These are phyloP conservation scores for Thamnophis elegans DNA, from an alignment of 2,797 vertebrate species.

Conservation along the genomic window DNA sequence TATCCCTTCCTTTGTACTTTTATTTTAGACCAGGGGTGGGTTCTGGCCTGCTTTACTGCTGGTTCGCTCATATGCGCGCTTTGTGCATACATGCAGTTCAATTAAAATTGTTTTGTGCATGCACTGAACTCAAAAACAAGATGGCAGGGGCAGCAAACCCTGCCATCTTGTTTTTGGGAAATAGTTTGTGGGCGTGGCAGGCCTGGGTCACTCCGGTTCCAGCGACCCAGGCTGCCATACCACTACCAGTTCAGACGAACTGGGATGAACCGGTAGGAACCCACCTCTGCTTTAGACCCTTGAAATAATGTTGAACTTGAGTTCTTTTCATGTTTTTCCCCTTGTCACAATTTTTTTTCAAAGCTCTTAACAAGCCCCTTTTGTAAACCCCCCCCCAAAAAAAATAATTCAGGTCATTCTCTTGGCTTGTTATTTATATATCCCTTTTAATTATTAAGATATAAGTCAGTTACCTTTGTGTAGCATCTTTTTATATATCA, in stretches of 20 bases:
- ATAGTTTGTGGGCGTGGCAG: too few species aligned
- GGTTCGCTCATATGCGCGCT: too few species aligned
- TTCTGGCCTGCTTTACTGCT: too few species aligned
- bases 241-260: too few species aligned
- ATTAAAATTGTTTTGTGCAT: too few species aligned
- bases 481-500: background rate
- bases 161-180: too few species aligned
- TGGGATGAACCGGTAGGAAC: too few species aligned
- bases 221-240: too few species aligned
- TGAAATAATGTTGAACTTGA: background rate
- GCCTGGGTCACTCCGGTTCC: too few species aligned
- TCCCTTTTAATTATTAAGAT: background rate
- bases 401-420: background rate
- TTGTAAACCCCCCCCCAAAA: background rate
- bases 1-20: background rate
- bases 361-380: background rate
- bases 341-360: background rate
- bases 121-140: too few species aligned
- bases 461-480: background rate
- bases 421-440: background rate
- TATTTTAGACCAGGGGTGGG: background rate
- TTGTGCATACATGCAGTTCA: too few species aligned
- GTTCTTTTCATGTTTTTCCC: background rate
- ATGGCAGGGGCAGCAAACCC: too few species aligned
- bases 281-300: background rate